phyloP scores from a whole-genome alignment of 2,113 vertebrate species.

The Hyperopisus bebe region DNA sequence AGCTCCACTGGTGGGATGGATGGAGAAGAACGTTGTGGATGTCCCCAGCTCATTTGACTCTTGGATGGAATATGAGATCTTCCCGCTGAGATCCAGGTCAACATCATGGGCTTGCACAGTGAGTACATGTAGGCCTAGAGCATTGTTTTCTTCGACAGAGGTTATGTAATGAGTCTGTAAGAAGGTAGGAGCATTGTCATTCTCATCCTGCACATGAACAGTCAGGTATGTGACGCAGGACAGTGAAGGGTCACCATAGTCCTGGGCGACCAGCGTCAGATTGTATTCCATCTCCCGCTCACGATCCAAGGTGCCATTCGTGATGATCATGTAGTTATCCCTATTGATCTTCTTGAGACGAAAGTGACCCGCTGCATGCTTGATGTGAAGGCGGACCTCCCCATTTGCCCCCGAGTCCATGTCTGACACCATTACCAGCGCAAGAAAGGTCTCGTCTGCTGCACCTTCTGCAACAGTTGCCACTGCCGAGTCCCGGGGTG shows the following conservation, averaged over 20 bases:
- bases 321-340: constrained; percentile 79
- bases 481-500: constrained; percentile 43
- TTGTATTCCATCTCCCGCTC: constrained; percentile 73
- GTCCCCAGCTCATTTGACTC: constrained; percentile 45
- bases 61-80: constrained; percentile 71
- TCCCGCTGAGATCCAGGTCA: constrained; percentile 71
- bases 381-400: constrained; percentile 64
- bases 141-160: constrained; percentile 70
- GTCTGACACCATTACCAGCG: constrained; percentile 74
- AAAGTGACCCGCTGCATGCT: constrained; percentile 68
- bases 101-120: constrained; percentile 69
- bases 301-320: constrained; percentile 70
- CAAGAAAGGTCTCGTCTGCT: constrained; percentile 73
- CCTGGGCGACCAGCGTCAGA: constrained; percentile 68
- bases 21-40: constrained; percentile 46
- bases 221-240: constrained; percentile 60
- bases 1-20: constrained; percentile 68
- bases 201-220: constrained; percentile 76
- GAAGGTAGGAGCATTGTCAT: constrained; percentile 81
- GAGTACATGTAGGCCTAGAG: constrained; percentile 56
- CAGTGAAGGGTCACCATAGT: constrained; percentile 67
- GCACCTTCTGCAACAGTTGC: constrained; percentile 72
- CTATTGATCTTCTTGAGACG: constrained; percentile 69
- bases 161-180: constrained; percentile 58
- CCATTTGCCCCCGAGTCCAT: constrained; percentile 78